Evolutionary conservation across 2,113 vertebrate genomes (phyloP).

Genomic region (Ammodytes marinus): DNA sequence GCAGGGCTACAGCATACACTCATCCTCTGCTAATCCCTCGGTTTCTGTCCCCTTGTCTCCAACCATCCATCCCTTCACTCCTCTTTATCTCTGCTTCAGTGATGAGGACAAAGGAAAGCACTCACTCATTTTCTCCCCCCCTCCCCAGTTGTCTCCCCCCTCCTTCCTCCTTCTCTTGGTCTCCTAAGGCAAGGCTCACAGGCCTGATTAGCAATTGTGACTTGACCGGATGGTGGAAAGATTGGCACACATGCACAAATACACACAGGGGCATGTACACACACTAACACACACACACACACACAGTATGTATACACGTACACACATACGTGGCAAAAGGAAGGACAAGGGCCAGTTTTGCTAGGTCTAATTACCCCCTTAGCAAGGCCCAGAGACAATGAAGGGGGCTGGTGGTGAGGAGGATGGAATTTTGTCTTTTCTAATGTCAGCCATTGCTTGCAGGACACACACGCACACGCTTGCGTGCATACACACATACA

Average conservation of each 20-base stretch:
- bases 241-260: constrained; percentile 66
- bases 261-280: constrained; percentile 31
- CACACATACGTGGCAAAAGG: constrained; percentile 51
- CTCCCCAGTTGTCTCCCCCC: constrained; percentile 29
- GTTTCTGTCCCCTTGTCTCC: constrained; percentile 74
- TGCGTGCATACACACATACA: constrained; percentile 41
- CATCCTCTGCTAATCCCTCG: constrained; percentile 74
- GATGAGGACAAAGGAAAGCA: constrained; percentile 83
- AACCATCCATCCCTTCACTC: constrained; percentile 77
- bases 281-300: not conserved
- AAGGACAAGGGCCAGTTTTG: constrained; percentile 61
- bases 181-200: constrained; percentile 74
- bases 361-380: constrained; percentile 73
- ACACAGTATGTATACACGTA: constrained; percentile 23
- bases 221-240: constrained; percentile 80
- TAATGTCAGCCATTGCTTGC: constrained; percentile 77
- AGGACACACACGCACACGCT: constrained; percentile 47
- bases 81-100: constrained; percentile 82
- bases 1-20: constrained; percentile 62
- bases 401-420: constrained; percentile 32
- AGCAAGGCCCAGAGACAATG: constrained; percentile 57
- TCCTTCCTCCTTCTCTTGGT: constrained; percentile 49
- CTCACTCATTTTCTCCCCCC: constrained; percentile 75
- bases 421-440: constrained; percentile 67
- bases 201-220: constrained; percentile 83